A percentile compares a stretch with the other conserved stretches of the same genome.
Conservation (phyloP, 1,140 invertebrate species). For the Drosophila ananassae region DNA sequence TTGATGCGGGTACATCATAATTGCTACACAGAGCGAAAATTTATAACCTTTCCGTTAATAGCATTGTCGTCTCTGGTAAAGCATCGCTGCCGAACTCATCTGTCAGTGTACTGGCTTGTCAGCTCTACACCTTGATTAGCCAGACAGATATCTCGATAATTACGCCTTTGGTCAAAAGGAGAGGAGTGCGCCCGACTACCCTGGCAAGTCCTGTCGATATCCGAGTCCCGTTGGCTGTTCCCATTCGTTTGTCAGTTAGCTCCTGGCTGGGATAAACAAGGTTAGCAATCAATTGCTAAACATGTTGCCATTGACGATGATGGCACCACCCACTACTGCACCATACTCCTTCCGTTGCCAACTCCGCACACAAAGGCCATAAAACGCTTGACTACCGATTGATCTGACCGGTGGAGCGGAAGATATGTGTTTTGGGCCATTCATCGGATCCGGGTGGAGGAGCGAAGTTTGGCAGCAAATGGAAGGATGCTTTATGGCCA, state of each 20-base stretch:
- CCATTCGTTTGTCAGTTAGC: conserved; percentile 7
- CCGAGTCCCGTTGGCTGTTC: neutral
- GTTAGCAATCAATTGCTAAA: conserved; percentile 64
- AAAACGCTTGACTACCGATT: conserved; percentile 55
- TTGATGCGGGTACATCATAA: conserved; percentile 32
- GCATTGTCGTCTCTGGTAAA: neutral
- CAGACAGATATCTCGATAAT: conserved; percentile 42
- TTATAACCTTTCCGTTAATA: neutral
- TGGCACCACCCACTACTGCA: conserved; percentile 4
- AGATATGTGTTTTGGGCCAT: conserved; percentile 34
- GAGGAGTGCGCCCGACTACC: neutral
- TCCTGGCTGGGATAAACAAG: conserved; percentile 32
- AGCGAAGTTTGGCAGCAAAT: neutral
- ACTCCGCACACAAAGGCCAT: conserved; percentile 44
- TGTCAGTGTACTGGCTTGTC: neutral
- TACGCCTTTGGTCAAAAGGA: conserved; percentile 19
- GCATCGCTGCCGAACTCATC: too few relatives aligned
- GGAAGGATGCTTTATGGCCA: conserved; percentile 1
- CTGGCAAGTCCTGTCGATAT: neutral
- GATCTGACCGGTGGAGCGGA: conserved; percentile 29
- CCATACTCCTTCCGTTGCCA: conserved; percentile 1
- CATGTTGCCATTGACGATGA: conserved; percentile 56
- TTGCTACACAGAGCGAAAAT: conserved; percentile 14
- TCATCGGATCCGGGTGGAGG: neutral
- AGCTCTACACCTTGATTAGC: conserved; percentile 46